Evolutionary conservation across 1,140 invertebrate species (phyloP), one percentile per base, ranked within the genome.

Genomic region (Ceratoteleas bidentatus): DNA sequence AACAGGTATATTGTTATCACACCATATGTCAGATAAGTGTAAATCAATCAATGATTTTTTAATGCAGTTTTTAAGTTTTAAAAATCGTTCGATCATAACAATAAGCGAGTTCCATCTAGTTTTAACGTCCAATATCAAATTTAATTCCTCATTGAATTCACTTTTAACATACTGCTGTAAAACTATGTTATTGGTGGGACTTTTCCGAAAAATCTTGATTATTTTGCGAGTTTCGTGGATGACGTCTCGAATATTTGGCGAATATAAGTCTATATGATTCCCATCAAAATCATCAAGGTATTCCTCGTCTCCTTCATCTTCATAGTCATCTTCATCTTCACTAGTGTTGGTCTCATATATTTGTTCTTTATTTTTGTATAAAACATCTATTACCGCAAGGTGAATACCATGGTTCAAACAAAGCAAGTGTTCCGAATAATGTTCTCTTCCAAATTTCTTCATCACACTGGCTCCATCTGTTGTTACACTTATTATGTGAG

Each of bases 41-140:
- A 64, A 45, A 52, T 64, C 62, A 65, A 65, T 65, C 16, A 65
- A 65, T 3, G n/a, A 53, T 43, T 65, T 65, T 65, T 50, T 36
- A 34, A 65, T 54, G 43, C 62, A 65, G 4, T 64, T 50, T 49
- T 61, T 0, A 15, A 61, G 13, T 64, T 64, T 64, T 64, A 64
- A 52, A 38, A 65, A 53, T 24, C 62, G 49, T 33, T 65, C 32
- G 0, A 54, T 43, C 43, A 65, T 50, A 50, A 8, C 24, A 40
- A 54, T 53, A 6, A 65, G 36, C 33, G 49, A 65, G 43, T 65
- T 65, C 50, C 34, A 65, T n/a, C 62, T 40, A 0, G 47, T 52
- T 64, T 64, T 64, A 16, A 64, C 33, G 14, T 64, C 60, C 10
- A 64, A 64, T 36, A 64, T 16, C 34, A 64, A 52, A 64, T 64